phyloP scores from a whole-genome alignment of 2,113 vertebrate genomes.

The Sciurus niger region DNA sequence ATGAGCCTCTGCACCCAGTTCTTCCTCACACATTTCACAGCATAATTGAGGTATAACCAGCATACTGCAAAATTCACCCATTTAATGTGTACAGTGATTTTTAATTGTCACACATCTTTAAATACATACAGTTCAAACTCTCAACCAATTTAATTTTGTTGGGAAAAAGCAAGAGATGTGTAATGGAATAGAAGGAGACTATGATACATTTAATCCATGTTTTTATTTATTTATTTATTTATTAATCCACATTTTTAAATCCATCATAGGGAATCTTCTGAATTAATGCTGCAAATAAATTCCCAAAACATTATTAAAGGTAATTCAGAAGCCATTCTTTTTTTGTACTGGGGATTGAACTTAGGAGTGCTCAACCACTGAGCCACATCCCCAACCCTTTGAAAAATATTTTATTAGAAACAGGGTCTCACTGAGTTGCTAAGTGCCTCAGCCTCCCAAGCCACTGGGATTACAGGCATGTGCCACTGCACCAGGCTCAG shows the following conservation, averaged over 20 bases:
- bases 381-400: too few species aligned
- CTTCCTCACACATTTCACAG: neutral
- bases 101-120: neutral
- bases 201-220: neutral
- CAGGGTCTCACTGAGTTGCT: too few species aligned
- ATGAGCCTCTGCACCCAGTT: too few species aligned
- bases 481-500: neutral
- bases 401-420: too few species aligned
- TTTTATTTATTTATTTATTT: too few species aligned
- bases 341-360: too few species aligned
- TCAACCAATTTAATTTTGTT: neutral
- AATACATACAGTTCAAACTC: neutral
- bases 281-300: slow-evolving; percentile 16
- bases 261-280: slow-evolving; percentile 31
- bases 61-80: neutral
- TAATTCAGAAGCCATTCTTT: neutral
- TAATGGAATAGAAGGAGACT: neutral
- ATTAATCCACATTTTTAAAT: neutral
- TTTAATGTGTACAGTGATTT: slow-evolving; percentile 16
- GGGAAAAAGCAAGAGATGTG: neutral
- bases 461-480: too few species aligned
- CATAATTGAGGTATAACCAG: neutral
- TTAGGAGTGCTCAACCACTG: too few species aligned
- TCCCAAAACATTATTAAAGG: neutral
- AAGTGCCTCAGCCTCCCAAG: too few species aligned